Evolutionary conservation across 1,140 invertebrate species (phyloP).

Genomic region (Lepidurus apus): DNA sequence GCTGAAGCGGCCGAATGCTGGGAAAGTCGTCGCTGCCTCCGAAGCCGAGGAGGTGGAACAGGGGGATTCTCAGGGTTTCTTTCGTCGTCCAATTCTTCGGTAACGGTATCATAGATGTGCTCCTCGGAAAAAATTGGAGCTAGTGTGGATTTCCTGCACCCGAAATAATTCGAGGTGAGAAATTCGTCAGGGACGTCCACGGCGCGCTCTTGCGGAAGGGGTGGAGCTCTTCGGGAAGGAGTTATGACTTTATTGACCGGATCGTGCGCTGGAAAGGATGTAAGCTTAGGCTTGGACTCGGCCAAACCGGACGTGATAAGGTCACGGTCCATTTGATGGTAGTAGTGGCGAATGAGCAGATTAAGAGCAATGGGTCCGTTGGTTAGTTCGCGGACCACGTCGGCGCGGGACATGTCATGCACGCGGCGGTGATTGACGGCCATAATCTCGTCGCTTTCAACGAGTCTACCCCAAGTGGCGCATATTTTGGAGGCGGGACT

Average conservation of each 20-base stretch:
- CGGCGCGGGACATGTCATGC: slow-evolving; percentile 70
- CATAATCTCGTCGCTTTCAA: slow-evolving; percentile 81
- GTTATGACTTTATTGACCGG: not conserved
- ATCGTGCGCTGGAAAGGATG: not conserved
- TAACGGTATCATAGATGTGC: slow-evolving; percentile 2
- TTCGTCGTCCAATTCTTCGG: slow-evolving; percentile 1
- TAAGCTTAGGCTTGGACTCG: not conserved
- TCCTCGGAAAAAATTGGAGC: not conserved
- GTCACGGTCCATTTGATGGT: slow-evolving; percentile 19
- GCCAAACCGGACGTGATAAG: not conserved
- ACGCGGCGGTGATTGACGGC: slow-evolving; percentile 72
- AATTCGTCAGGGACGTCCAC: slow-evolving; percentile 31
- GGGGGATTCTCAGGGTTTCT: not conserved
- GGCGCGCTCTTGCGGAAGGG: slow-evolving; percentile 25
- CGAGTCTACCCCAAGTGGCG: slow-evolving; percentile 70
- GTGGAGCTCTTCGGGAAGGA: not conserved
- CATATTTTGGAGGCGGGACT: slow-evolving; percentile 75
- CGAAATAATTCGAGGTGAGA: not conserved
- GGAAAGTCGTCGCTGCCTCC: not conserved
- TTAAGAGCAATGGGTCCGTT: slow-evolving; percentile 13
- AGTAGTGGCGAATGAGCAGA: slow-evolving; percentile 30
- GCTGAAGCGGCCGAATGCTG: not conserved
- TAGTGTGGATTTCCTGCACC: not conserved
- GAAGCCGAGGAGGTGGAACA: not conserved
- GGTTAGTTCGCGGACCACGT: slow-evolving; percentile 43